phyloP scores from a whole-genome alignment of 2,888 invertebrate species.

The Drosophila basisetae region DNA sequence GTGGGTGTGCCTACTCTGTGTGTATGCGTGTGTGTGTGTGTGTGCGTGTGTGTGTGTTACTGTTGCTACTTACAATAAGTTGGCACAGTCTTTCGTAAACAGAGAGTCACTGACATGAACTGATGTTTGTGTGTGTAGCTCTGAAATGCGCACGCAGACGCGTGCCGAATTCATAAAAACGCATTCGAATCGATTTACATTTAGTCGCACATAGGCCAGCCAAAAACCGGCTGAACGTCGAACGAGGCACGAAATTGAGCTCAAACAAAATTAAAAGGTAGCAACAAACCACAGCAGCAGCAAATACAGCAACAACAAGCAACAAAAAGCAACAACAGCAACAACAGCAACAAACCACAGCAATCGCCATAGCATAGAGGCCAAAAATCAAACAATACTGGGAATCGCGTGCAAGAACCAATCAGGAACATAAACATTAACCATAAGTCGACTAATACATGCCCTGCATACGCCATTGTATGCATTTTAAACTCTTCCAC shows the following conservation, averaged over 20 bases:
- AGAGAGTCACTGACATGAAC: slow-evolving; percentile 1
- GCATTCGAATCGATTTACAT: slow-evolving; percentile 78
- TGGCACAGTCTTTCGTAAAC: slow-evolving; percentile 34
- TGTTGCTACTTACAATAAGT: slow-evolving; percentile 29
- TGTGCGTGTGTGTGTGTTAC: slow-evolving; percentile 5
- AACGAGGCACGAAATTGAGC: slow-evolving; percentile 68
- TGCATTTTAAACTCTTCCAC: slow-evolving; percentile 12
- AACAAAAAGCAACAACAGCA: slow-evolving; percentile 15
- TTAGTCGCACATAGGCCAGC: slow-evolving; percentile 61
- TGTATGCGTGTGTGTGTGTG: neutral
- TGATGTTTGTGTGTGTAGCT: slow-evolving; percentile 10
- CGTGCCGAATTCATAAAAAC: slow-evolving; percentile 83
- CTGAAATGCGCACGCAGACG: slow-evolving; percentile 81
- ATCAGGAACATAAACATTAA: slow-evolving; percentile 1
- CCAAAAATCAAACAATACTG: slow-evolving; percentile 39
- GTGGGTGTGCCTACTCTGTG: slow-evolving; percentile 7
- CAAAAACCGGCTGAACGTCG: slow-evolving; percentile 44
- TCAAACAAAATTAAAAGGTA: slow-evolving; percentile 59
- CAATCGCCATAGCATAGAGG: slow-evolving; percentile 25
- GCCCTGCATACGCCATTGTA: slow-evolving; percentile 13
- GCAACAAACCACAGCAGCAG: slow-evolving; percentile 14
- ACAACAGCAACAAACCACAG: slow-evolving; percentile 11
- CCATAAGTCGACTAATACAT: slow-evolving; percentile 21
- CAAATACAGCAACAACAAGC: neutral
- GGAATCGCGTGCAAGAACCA: slow-evolving; percentile 51